Conservation (phyloP, 2,113 vertebrate genomes). For the Ptychochromis oligacanthus region DNA sequence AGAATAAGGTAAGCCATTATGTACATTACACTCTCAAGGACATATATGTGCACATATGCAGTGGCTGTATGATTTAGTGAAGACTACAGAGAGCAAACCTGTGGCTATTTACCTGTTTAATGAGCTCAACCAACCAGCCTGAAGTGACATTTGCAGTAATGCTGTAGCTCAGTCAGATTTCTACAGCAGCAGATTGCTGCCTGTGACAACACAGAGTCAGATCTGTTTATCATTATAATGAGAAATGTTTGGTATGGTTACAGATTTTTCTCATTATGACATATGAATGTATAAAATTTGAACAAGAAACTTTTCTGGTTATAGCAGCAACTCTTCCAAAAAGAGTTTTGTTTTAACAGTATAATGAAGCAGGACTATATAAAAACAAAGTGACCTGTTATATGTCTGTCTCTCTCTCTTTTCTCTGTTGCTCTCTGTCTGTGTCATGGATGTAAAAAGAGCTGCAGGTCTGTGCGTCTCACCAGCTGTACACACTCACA, state of each 20-base stretch:
- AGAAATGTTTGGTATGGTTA: not conserved
- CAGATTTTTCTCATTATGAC: not conserved
- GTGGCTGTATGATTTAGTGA: not conserved
- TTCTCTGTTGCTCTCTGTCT: no score
- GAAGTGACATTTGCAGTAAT: not conserved
- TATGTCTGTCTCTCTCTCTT: no score
- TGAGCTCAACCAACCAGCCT: not conserved
- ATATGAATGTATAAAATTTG: not conserved
- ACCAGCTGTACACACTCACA: no score
- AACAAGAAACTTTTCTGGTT: not conserved
- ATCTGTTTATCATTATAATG: not conserved
- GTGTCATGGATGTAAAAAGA: no score
- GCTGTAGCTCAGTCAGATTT: not conserved
- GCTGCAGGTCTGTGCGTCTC: no score
- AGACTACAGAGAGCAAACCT: not conserved
- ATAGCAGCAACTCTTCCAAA: no score
- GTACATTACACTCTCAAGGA: not conserved
- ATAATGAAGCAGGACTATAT: no score
- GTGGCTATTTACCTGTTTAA: not conserved
- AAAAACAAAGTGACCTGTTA: no score
- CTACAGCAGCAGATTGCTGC: not conserved
- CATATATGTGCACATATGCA: not conserved
- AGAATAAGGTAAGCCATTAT: not conserved
- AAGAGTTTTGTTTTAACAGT: no score
- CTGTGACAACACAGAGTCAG: not conserved